Conservation (phyloP, 1,140 invertebrate genomes). For the Rhopalosiphum padi region DNA sequence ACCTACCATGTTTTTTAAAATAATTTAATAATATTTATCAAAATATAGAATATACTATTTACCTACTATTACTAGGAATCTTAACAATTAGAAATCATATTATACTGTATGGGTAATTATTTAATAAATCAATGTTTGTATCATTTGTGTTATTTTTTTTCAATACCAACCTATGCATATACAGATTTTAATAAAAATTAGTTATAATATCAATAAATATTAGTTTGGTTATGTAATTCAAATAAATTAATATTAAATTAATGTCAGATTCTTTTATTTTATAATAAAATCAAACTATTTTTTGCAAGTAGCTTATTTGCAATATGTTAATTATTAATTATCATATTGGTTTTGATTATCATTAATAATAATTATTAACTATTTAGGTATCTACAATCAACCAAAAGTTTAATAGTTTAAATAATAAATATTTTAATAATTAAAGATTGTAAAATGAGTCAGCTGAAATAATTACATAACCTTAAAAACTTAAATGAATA, state of each 20-base stretch:
- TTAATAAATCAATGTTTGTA: no score
- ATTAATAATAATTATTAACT: background rate
- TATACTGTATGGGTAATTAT: no score
- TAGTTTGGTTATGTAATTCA: background rate
- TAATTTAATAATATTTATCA: no score
- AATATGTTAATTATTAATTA: background rate
- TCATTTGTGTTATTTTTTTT: no score
- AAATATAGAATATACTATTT: no score
- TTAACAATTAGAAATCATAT: no score
- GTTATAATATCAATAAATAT: background rate
- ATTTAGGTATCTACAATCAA: background rate
- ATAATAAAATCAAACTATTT: background rate
- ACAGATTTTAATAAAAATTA: background rate
- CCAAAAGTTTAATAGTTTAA: background rate
- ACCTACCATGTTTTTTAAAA: background rate
- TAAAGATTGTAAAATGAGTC: conserved; percentile 41
- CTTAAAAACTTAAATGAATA: conserved; percentile 37
- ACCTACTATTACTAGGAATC: no score
- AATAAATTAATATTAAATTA: background rate
- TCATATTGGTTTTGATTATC: background rate
- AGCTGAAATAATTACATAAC: conserved; percentile 44
- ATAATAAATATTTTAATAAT: background rate
- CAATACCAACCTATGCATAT: background rate
- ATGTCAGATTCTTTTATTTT: background rate
- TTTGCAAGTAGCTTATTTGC: background rate